Conservation (phyloP, 2,113 vertebrate species). For the Myiagra hebetior region DNA sequence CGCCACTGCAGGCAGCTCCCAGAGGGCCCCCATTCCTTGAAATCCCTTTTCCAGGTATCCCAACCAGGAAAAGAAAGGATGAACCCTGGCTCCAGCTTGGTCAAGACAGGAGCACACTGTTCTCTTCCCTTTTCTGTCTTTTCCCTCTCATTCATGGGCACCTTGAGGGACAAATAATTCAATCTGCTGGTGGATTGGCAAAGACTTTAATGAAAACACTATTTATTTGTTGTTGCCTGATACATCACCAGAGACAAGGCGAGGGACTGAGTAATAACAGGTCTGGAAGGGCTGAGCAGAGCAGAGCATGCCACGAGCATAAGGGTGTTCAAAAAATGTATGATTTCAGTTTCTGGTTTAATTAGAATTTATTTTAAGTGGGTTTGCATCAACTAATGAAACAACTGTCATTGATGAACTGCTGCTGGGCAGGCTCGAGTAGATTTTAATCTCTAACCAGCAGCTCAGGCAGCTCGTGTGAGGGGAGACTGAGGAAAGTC, state of each 20-base stretch:
- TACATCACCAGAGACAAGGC: neutral
- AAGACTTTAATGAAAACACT: slow-evolving; percentile 24
- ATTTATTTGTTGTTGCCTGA: slow-evolving; percentile 32
- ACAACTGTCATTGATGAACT: slow-evolving; percentile 55
- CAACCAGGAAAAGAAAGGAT: neutral
- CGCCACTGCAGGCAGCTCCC: neutral
- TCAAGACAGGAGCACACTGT: accelerated
- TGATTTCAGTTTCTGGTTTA: slow-evolving; percentile 34
- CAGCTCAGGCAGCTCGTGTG: neutral
- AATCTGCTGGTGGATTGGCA: neutral
- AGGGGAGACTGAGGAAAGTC: neutral
- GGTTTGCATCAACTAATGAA: slow-evolving; percentile 49
- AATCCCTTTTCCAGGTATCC: neutral
- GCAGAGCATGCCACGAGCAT: neutral
- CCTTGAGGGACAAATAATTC: slow-evolving; percentile 16
- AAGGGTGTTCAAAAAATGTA: neutral
- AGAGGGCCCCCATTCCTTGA: accelerated
- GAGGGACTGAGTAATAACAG: neutral
- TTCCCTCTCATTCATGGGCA: neutral
- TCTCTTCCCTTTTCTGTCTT: neutral
- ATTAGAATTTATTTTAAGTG: slow-evolving; percentile 57
- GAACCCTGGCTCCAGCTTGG: neutral
- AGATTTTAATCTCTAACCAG: slow-evolving; percentile 51
- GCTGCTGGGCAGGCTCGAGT: slow-evolving; percentile 13
- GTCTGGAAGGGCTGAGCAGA: neutral